phyloP scores from a whole-genome alignment of 2,888 invertebrate species.

The Mantis religiosa region DNA sequence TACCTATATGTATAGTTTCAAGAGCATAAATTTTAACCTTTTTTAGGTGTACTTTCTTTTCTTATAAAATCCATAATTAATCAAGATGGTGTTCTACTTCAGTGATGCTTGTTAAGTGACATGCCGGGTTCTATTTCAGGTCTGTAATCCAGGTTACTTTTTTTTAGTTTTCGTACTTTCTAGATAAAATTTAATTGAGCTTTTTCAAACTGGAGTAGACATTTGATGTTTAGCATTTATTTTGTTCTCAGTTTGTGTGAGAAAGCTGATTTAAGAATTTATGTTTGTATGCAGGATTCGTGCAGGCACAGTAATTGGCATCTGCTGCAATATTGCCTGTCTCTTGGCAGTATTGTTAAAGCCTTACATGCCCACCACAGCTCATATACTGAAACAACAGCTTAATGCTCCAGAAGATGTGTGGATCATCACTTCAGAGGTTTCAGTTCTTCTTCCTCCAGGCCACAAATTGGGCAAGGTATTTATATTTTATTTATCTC shows the following conservation, averaged over 20 bases:
- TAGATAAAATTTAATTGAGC: too few species aligned
- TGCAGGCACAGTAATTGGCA: conserved; percentile 80
- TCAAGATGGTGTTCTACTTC: too few species aligned
- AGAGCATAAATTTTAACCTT: too few species aligned
- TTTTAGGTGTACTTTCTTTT: too few species aligned
- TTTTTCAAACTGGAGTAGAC: too few species aligned
- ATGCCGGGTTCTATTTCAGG: too few species aligned
- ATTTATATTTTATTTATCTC: not conserved
- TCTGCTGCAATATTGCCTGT: conserved; percentile 76
- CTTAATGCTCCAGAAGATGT: conserved; percentile 56
- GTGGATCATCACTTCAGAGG: conserved; percentile 51
- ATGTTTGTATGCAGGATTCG: conserved; percentile 48
- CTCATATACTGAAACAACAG: conserved; percentile 65
- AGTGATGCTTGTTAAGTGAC: too few species aligned
- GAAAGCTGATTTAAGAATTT: not conserved
- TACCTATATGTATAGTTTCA: too few species aligned
- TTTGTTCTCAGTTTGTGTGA: not conserved
- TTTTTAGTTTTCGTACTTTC: too few species aligned
- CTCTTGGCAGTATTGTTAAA: conserved; percentile 75
- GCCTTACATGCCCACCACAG: conserved; percentile 88
- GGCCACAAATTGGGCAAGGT: conserved; percentile 82
- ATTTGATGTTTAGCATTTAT: too few species aligned
- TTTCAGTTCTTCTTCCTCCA: conserved; percentile 55
- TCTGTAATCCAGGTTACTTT: too few species aligned
- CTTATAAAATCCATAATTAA: too few species aligned